phyloP scores from a whole-genome alignment of 2,888 invertebrate genomes.

The Lithophane leautieri region DNA sequence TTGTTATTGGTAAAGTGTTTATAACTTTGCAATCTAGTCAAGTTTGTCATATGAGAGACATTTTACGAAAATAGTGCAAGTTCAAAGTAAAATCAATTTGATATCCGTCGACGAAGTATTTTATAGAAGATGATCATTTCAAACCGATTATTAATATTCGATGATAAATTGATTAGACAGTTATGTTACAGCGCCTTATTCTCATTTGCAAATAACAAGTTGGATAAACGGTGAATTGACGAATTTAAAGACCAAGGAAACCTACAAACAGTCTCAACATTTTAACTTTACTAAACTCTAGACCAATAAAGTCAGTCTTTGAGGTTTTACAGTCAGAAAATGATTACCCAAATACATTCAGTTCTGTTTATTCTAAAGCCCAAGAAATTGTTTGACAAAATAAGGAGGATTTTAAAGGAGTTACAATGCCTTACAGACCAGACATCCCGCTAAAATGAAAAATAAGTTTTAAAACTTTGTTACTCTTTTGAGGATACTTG shows the following conservation, averaged over 20 bases:
- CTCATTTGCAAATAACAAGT: not conserved
- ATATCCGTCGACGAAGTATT: not conserved
- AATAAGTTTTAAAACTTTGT: slow-evolving; percentile 58
- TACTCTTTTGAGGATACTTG: slow-evolving; percentile 27
- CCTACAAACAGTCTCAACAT: not conserved
- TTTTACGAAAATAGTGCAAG: not conserved
- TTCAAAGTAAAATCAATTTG: not conserved
- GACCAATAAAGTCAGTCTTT: slow-evolving; percentile 14
- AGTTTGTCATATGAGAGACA: not conserved
- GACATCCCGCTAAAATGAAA: slow-evolving; percentile 56
- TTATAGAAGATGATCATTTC: not conserved
- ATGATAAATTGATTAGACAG: not conserved
- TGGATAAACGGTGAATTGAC: not conserved
- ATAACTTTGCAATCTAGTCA: slow-evolving; percentile 24
- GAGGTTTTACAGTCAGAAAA: slow-evolving; percentile 5
- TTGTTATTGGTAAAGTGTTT: slow-evolving; percentile 18
- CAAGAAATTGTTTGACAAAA: slow-evolving; percentile 27
- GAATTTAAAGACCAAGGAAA: not conserved
- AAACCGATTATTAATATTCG: too few species aligned
- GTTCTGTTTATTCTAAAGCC: slow-evolving; percentile 12
- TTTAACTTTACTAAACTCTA: slow-evolving; percentile 6
- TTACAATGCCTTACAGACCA: slow-evolving; percentile 10
- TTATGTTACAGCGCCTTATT: not conserved
- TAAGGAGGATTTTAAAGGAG: too few species aligned
- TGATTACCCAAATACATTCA: slow-evolving; percentile 19